Percentiles rank a stretch among this genome's conserved stretches.
Conservation (phyloP, 2,113 vertebrate genomes). For the Tragelaphus scriptus region DNA sequence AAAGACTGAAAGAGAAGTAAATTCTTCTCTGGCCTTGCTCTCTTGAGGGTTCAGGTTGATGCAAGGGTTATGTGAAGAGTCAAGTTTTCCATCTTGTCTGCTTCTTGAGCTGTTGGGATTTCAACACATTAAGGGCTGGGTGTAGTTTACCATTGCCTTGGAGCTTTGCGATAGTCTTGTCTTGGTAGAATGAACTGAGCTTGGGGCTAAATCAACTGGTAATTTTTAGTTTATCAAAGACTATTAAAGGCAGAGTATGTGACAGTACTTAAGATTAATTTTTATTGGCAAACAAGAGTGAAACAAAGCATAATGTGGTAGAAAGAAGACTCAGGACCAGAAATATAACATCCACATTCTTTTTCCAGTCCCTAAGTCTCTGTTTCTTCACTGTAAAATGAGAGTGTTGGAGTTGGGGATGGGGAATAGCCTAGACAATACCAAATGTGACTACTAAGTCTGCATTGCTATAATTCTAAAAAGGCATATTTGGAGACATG, state of each 20-base stretch:
- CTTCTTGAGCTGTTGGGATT: constrained; percentile 23
- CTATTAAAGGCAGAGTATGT: neutral
- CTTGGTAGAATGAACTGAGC: neutral
- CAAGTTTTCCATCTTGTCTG: constrained; percentile 33
- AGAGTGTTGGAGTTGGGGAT: neutral
- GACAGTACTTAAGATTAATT: constrained; percentile 31
- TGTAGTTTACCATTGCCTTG: neutral
- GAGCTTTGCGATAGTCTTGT: neutral
- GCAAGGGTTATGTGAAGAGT: constrained; percentile 42
- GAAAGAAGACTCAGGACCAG: neutral
- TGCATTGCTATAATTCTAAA: neutral
- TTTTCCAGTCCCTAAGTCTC: neutral
- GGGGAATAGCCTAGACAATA: neutral
- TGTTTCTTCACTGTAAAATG: constrained; percentile 10
- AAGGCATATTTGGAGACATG: neutral
- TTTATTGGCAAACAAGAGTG: constrained; percentile 25
- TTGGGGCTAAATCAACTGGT: neutral
- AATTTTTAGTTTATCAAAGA: constrained; percentile 8
- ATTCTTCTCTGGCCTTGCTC: constrained; percentile 1
- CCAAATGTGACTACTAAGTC: neutral
- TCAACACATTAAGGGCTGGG: neutral
- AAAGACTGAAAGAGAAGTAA: constrained; percentile 40
- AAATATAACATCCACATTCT: neutral
- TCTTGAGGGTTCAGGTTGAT: constrained; percentile 37
- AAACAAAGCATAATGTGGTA: neutral